Evolutionary conservation across 2,113 vertebrate species (phyloP).

Genomic region (Eclectus roratus): DNA sequence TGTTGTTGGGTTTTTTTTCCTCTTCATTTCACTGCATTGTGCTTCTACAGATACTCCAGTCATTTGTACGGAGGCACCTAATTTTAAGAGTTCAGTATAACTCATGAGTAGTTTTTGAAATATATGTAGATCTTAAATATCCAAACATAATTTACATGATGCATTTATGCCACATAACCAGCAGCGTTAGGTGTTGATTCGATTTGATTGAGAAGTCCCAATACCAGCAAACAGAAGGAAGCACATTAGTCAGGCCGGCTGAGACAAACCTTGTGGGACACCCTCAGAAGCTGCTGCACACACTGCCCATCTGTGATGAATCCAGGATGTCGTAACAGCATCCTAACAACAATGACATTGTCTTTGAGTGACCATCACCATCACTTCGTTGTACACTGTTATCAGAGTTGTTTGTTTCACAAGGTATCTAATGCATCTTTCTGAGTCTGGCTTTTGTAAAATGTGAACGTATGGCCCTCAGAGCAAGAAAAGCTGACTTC

Average conservation of each 20-base stretch:
- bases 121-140: background rate
- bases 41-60: background rate
- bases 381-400: background rate
- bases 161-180: background rate
- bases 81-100: background rate
- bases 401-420: background rate
- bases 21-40: background rate
- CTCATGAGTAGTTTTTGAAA: background rate
- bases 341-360: background rate
- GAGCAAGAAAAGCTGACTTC: background rate
- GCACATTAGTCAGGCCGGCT: background rate
- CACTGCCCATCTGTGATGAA: background rate
- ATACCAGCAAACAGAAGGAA: background rate
- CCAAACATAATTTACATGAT: background rate
- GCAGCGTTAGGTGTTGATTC: background rate
- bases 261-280: background rate
- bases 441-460: background rate
- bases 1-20: background rate
- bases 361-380: background rate
- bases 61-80: background rate
- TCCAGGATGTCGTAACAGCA: background rate
- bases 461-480: background rate
- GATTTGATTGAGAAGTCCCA: background rate
- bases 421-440: fast-evolving
- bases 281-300: background rate